These are phyloP conservation scores for Pardosa pseudoannulata DNA, from an alignment of 2,888 invertebrate genomes.

Conservation along the genomic window DNA sequence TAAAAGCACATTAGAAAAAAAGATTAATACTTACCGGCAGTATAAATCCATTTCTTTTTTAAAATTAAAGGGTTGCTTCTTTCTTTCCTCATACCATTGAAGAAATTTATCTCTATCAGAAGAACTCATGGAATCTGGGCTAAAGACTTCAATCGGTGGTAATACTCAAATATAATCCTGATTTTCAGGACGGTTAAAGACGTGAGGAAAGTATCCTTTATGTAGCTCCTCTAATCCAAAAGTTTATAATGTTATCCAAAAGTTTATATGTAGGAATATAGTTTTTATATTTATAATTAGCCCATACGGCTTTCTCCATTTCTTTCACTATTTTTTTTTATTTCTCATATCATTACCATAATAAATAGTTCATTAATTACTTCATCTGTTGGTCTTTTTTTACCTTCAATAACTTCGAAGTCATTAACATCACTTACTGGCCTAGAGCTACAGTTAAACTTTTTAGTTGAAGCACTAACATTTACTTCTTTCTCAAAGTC, in stretches of 20 bases:
- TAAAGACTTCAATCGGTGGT: background rate
- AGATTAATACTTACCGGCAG: background rate
- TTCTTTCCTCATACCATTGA: background rate
- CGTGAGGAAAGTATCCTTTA: too few species aligned
- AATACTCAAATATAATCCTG: background rate
- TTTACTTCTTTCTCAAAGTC: too few species aligned
- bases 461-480: too few species aligned
- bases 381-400: too few species aligned
- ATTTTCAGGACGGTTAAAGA: background rate
- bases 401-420: too few species aligned
- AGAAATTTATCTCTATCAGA: background rate
- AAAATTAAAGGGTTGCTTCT: background rate
- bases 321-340: too few species aligned
- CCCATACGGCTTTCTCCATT: too few species aligned
- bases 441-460: too few species aligned
- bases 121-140: background rate
- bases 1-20: background rate
- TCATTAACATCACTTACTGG: too few species aligned
- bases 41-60: too few species aligned
- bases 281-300: background rate
- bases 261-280: constrained; percentile 23
- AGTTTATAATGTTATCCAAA: background rate
- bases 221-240: constrained; percentile 11
- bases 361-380: too few species aligned
- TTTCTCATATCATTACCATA: too few species aligned